Evolutionary conservation across 2,113 vertebrate genomes (phyloP).

Genomic region (Hemicordylus capensis): DNA sequence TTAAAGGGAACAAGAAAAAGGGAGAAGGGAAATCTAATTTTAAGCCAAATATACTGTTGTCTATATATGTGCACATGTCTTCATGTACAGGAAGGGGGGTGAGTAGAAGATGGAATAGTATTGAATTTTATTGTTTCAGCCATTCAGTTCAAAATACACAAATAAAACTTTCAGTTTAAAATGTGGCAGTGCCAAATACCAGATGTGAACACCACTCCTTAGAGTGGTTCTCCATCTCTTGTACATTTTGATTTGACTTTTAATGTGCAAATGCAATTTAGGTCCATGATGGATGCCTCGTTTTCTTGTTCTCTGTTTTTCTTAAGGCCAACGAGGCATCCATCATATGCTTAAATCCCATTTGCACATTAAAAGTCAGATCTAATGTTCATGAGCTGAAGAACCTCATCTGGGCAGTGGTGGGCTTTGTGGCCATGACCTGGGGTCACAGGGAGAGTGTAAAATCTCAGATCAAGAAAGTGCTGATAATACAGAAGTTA

Average conservation of each 20-base stretch:
- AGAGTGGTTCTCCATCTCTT: background rate
- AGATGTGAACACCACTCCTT: background rate
- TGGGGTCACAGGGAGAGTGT: background rate
- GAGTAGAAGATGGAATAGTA: background rate
- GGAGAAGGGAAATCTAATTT: background rate
- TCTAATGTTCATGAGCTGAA: fast-evolving
- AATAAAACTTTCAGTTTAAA: background rate
- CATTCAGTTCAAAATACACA: background rate
- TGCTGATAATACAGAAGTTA: background rate
- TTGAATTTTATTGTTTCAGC: background rate
- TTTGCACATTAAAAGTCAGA: background rate
- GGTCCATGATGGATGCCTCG: background rate
- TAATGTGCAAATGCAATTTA: background rate
- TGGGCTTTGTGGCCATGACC: fast-evolving
- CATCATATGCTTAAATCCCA: background rate
- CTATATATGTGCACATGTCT: no score
- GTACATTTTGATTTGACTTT: background rate
- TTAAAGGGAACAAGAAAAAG: background rate
- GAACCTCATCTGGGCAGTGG: background rate
- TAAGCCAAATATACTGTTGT: background rate
- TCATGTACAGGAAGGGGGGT: background rate
- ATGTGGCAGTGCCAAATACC: no score
- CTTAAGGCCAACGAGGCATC: background rate
- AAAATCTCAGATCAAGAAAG: background rate
- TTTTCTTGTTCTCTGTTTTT: background rate